A percentile compares a stretch with the other conserved stretches of the same genome.
Conservation (phyloP, 1,140 invertebrate species). For the Chrysopa pallens region DNA sequence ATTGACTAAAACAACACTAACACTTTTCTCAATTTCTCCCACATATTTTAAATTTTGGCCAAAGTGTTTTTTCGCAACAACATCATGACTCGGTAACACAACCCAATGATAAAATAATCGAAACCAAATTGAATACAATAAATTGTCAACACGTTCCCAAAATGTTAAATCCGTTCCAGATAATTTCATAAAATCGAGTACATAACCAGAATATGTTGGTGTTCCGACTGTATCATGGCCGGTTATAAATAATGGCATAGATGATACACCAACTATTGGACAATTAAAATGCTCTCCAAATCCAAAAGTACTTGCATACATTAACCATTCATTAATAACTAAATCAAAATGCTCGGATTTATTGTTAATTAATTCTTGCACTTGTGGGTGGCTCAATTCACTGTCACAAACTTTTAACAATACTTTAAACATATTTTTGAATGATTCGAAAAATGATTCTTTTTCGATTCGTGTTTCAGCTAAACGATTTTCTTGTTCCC, state of each 20-base stretch:
- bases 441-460: background rate
- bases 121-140: constrained; percentile 10
- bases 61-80: constrained; percentile 12
- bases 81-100: constrained; percentile 9
- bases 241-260: constrained; percentile 9
- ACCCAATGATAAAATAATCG: constrained; percentile 5
- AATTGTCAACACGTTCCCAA: constrained; percentile 15
- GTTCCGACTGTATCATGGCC: constrained; percentile 15
- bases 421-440: constrained; percentile 2
- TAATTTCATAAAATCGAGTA: constrained; percentile 11
- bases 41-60: constrained; percentile 12
- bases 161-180: constrained; percentile 9
- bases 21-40: constrained; percentile 10
- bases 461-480: background rate
- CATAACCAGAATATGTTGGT: constrained; percentile 15
- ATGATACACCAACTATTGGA: constrained; percentile 15
- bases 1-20: constrained; percentile 17
- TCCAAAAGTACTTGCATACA: constrained; percentile 11
- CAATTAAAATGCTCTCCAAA: constrained; percentile 16
- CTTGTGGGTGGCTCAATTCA: constrained; percentile 10
- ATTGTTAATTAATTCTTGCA: constrained; percentile 15
- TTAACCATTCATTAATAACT: constrained; percentile 14
- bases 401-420: constrained; percentile 2
- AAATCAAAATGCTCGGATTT: constrained; percentile 19
- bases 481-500: constrained; percentile 1